phyloP scores from a whole-genome alignment of 1,140 invertebrate genomes.

The Armadillidium nasatum region DNA sequence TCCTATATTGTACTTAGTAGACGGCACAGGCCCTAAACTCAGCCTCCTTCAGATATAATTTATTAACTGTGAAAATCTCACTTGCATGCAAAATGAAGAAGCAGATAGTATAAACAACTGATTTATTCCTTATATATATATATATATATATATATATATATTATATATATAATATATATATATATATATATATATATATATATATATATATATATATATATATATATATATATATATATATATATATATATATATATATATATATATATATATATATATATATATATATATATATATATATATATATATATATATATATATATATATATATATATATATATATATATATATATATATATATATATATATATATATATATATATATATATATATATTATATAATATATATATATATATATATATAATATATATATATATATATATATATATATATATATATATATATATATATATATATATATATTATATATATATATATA shows the following conservation, averaged over 20 bases:
- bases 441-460: conserved; percentile 11
- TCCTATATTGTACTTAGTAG: too few species aligned
- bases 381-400: conserved; percentile 8
- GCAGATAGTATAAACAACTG: too few species aligned
- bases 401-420: conserved; percentile 1
- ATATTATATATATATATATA: too few species aligned
- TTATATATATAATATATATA: background rate
- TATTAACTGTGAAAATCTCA: too few species aligned
- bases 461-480: background rate
- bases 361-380: conserved; percentile 8
- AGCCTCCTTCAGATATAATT: too few species aligned
- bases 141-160: too few species aligned
- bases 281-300: conserved; percentile 3
- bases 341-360: background rate
- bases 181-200: background rate
- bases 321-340: too few species aligned
- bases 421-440: conserved; percentile 7
- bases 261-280: conserved; percentile 7
- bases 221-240: conserved; percentile 3
- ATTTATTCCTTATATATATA: too few species aligned
- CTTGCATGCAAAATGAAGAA: too few species aligned
- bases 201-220: conserved; percentile 10
- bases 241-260: conserved; percentile 6
- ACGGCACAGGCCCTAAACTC: too few species aligned
- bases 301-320: too few species aligned